Conservation (phyloP, 2,113 vertebrate genomes). For the Gnathonemus echidnorhynchus region DNA sequence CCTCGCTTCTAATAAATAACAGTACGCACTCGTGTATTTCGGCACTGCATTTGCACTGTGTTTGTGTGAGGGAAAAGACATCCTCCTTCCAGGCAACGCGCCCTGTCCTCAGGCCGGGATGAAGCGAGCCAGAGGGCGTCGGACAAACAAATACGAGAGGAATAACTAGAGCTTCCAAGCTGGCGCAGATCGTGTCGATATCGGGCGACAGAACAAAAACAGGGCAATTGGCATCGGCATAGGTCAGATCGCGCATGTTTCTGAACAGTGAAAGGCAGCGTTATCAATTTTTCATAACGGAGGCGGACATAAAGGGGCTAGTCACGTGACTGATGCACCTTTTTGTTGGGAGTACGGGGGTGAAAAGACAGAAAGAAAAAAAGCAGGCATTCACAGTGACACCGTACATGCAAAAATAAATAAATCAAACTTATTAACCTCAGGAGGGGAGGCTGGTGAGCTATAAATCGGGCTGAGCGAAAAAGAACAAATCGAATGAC, state of each 20-base stretch:
- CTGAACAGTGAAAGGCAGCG: background rate
- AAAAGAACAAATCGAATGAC: background rate
- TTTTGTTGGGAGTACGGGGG: background rate
- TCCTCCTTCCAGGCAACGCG: background rate
- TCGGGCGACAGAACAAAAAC: background rate
- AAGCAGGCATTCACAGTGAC: conserved; percentile 53
- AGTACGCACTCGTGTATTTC: background rate
- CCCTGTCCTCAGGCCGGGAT: background rate
- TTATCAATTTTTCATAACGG: background rate
- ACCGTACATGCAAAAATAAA: background rate
- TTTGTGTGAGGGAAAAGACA: background rate
- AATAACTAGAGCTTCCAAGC: conserved; percentile 51
- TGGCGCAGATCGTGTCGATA: background rate
- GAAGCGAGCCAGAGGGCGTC: background rate
- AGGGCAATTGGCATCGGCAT: background rate
- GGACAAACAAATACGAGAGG: background rate
- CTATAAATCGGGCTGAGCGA: background rate
- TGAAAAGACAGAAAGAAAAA: conserved; percentile 34
- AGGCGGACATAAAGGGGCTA: background rate
- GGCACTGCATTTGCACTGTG: too few species aligned
- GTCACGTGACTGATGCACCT: background rate
- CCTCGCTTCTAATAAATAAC: background rate
- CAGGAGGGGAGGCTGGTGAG: background rate
- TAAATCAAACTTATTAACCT: background rate
- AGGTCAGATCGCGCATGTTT: background rate